phyloP scores from a whole-genome alignment of 2,113 vertebrate species.

The Peromyscus leucopus region DNA sequence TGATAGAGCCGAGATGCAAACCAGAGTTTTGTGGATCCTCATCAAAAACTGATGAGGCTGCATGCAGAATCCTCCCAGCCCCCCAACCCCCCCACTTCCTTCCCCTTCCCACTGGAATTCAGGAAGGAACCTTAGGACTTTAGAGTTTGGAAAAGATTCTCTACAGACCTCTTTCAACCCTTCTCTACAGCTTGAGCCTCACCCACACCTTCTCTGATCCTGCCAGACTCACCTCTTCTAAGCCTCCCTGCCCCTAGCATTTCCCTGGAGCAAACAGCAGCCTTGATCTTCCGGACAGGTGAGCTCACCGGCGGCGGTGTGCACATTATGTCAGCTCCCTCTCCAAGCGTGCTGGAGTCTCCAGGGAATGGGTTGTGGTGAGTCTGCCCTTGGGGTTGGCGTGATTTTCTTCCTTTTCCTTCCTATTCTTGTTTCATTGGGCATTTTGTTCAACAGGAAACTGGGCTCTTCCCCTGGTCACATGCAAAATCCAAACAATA shows the following conservation, averaged over 20 bases:
- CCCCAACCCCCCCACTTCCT: too few species aligned
- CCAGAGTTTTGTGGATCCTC: background rate
- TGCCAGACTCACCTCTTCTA: background rate
- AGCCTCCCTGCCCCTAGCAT: background rate
- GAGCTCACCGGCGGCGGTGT: constrained; percentile 57
- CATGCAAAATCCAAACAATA: constrained; percentile 62
- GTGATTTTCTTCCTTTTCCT: background rate
- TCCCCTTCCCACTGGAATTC: background rate
- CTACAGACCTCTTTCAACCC: background rate
- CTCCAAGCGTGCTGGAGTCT: constrained; percentile 29
- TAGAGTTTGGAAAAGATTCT: background rate
- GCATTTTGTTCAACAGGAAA: constrained; percentile 66
- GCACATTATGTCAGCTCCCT: constrained; percentile 15
- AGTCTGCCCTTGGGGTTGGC: constrained; percentile 26
- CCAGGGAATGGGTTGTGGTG: background rate
- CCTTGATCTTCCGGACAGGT: constrained; percentile 45
- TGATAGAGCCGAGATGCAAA: background rate
- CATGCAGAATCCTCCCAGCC: background rate
- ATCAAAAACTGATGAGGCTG: background rate
- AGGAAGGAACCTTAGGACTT: background rate
- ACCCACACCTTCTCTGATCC: background rate
- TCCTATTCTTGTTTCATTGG: background rate
- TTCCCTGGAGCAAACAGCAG: constrained; percentile 50
- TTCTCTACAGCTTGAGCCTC: background rate
- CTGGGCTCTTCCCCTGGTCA: constrained; percentile 49